Evolutionary conservation across 1,140 invertebrate genomes (phyloP), one percentile per base, ranked within the genome.

Genomic region (Sitobion miscanthi): DNA sequence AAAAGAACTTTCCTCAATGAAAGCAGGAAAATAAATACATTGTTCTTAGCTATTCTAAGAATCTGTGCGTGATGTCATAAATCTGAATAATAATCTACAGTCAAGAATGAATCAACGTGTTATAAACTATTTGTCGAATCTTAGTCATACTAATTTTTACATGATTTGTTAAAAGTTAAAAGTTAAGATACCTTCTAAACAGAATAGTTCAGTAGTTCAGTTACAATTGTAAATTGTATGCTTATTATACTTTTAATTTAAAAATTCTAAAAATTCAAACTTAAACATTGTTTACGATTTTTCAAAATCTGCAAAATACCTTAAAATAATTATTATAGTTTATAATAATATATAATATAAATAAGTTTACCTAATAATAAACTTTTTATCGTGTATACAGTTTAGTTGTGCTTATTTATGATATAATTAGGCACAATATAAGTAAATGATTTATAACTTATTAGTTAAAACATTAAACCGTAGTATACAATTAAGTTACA

Each of bases 101-200:
- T 69, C 30, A n/a, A 69, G 42, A 42, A 42, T 42, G 30, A 69
- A 30, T 69, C 21, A 14, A 35, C 25, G 11, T 69, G 30, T n/a
- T n/a, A 77, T 5, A 77, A n/a, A 77, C 30, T 77, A n/a, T 77
- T 77, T n/a, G 14, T 77, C n/a, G 0, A 54, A 77, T 77, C 30
- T 77, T 77, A 77, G 62, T 77, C 62, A 77, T 77, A n/a, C 14
- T 69, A n/a, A 69, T 69, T 69, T n/a, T 69, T 69, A 69, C 62
- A 14, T 69, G 4, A 69, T 69, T 62, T n/a, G 3, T 62, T 62
- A 62, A 3, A 7, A 9, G 57, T 62, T 62, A 62, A 62, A 62
- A 30, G 9, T 30, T n/a, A 57, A 57, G 2, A 54, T 54, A 69
- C 62, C n/a, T 17, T n/a, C 62, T n/a, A 21, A 54, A 21, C 52